Evolutionary conservation across 2,797 vertebrate species (phyloP), one percentile per base, ranked within the genome.

Genomic region (Ciconia nigra): DNA sequence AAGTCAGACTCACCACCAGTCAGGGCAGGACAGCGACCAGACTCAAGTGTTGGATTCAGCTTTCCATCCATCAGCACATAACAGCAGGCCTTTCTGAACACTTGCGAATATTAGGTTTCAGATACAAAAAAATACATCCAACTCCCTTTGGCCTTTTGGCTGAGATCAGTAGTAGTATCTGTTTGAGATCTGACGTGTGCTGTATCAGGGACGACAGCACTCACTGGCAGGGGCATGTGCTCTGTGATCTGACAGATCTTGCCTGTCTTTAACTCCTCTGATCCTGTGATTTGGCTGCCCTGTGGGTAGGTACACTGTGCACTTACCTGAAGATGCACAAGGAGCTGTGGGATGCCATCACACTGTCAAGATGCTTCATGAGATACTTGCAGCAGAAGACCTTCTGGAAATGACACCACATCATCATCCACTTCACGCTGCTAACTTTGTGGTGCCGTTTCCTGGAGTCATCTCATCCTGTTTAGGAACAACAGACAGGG

Each of bases 321-420:
- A 15, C 90, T 86, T 83, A 94, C 87, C 95, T 92, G 78, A 81
- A 93, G 95, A 91, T 37, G 87, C 87, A 83, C 61, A 76, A 88
- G 85, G 79, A 96, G 76, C 93, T 88, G 93, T 78, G 70, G 94
- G 96, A 96, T 96, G 91, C 94, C 96, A 70, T 92, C 92, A 90
- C 13, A 1, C 79, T 94, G 89, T 86, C 93, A 97, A 83, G 92
- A 78, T 2, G 3, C 71, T 92, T 93, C 86, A 73, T 0, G 4
- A 93, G 92, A 83, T 66, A 83, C 51, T 82, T 79, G 87, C 24
- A 65, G 58, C 76, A 95, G 96, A 97, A 96, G 87, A 76, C 84
- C 95, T 95, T 84, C 61, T 89, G 62, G 79, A 92, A 95, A 91
- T 55, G 55, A 86, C 87, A 81, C 72, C 33, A 46, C n/a, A 52